Evolutionary conservation across 2,797 vertebrate species (phyloP).

Genomic region (Tiaroga cobitis): DNA sequence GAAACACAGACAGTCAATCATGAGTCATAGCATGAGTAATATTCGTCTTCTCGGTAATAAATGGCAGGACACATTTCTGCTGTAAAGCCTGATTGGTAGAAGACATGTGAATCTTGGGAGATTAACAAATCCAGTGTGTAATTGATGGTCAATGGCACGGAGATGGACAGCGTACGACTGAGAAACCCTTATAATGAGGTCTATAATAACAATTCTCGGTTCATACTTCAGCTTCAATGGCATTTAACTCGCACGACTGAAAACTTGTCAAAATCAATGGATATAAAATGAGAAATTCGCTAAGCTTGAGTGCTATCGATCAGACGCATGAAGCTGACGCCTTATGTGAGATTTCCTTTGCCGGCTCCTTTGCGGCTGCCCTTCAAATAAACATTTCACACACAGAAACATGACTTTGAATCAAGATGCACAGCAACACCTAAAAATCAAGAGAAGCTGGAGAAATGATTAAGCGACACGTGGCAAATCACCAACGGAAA

Average conservation of each 20-base stretch:
- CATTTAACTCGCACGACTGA: constrained; percentile 45
- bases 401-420: constrained; percentile 63
- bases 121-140: constrained; percentile 32
- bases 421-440: constrained; percentile 65
- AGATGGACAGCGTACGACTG: constrained; percentile 19
- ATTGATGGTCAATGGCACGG: constrained; percentile 40
- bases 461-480: constrained; percentile 64
- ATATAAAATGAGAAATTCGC: constrained; percentile 51
- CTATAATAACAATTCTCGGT: constrained; percentile 45
- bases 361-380: constrained; percentile 68
- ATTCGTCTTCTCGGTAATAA: constrained; percentile 29
- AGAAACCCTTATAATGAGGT: constrained; percentile 40
- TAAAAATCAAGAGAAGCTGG: constrained; percentile 73
- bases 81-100: constrained; percentile 23
- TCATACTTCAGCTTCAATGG: constrained; percentile 43
- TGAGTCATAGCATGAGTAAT: constrained; percentile 47
- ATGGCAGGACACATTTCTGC: constrained; percentile 2
- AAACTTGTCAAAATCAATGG: constrained; percentile 53
- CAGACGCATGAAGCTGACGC: constrained; percentile 41
- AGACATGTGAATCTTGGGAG: constrained; percentile 36
- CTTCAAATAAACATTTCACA: constrained; percentile 68
- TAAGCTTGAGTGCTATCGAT: constrained; percentile 51
- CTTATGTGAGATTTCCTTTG: constrained; percentile 54
- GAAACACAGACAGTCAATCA: constrained; percentile 50
- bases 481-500: constrained; percentile 53